phyloP scores from a whole-genome alignment of 2,888 invertebrate genomes.

The Ornithoptera priamus region DNA sequence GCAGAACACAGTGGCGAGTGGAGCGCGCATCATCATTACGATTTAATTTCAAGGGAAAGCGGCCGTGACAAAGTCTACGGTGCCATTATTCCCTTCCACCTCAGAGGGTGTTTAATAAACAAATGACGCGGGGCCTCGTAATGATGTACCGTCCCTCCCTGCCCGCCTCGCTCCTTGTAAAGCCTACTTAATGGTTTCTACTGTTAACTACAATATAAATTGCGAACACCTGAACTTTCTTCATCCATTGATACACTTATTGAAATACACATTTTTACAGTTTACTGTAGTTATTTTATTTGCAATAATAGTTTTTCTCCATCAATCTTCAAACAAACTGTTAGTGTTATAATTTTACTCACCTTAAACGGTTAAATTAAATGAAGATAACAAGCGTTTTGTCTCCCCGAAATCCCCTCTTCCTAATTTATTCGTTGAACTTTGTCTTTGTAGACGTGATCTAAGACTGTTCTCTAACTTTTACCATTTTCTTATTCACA shows the following conservation, averaged over 20 bases:
- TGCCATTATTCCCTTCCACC: slow-evolving; percentile 76
- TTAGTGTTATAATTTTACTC: slow-evolving; percentile 52
- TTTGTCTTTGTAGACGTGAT: slow-evolving; percentile 57
- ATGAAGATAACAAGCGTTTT: slow-evolving; percentile 60
- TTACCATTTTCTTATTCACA: slow-evolving; percentile 29
- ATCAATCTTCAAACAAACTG: not conserved
- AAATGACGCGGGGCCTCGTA: slow-evolving; percentile 73
- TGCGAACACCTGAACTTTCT: slow-evolving; percentile 28
- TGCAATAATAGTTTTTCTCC: not conserved
- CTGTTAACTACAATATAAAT: slow-evolving; percentile 40
- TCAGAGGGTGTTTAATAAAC: slow-evolving; percentile 77
- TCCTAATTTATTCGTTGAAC: slow-evolving; percentile 66
- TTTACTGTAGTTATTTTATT: not conserved
- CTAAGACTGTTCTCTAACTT: slow-evolving; percentile 52
- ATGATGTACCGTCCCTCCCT: slow-evolving; percentile 62
- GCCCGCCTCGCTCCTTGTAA: slow-evolving; percentile 51
- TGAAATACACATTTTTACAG: not conserved
- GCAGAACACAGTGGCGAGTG: slow-evolving; percentile 63
- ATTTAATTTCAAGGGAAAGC: slow-evolving; percentile 76
- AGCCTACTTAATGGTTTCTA: slow-evolving; percentile 57
- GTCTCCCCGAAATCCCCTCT: slow-evolving; percentile 50
- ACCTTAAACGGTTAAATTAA: slow-evolving; percentile 56
- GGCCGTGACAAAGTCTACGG: slow-evolving; percentile 73
- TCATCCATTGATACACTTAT: slow-evolving; percentile 32
- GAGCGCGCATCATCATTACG: slow-evolving; percentile 74